phyloP scores from a whole-genome alignment of 2,797 vertebrate species.

The Perodicticus potto region DNA sequence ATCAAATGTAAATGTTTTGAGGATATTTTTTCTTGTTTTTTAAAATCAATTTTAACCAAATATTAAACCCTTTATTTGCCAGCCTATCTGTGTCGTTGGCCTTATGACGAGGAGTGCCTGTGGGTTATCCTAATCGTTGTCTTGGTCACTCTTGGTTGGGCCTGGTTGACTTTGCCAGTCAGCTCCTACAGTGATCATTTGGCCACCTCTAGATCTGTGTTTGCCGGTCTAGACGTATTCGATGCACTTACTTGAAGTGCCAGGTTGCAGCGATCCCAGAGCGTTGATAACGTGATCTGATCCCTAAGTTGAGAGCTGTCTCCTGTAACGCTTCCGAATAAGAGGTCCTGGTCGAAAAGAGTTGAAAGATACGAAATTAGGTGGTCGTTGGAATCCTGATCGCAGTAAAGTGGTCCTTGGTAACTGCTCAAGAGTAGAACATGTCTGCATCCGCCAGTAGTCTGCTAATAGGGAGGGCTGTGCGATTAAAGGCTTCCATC shows the following conservation, averaged over 20 bases:
- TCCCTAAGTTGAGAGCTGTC: constrained; percentile 94
- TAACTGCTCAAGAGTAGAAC: constrained; percentile 95
- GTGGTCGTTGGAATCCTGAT: constrained; percentile 93
- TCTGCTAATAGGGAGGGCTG: constrained; percentile 92
- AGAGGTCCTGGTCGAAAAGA: constrained; percentile 94
- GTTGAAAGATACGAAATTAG: constrained; percentile 93
- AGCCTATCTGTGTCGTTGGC: constrained; percentile 99
- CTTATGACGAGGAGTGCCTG: constrained; percentile 97
- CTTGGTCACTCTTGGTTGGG: constrained; percentile 99
- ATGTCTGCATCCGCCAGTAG: constrained; percentile 95
- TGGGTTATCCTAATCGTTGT: constrained; percentile 97
- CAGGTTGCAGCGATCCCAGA: constrained; percentile 92
- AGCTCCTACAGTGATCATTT: constrained; percentile 93
- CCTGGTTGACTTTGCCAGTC: constrained; percentile 97
- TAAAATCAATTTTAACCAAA: constrained; percentile 98
- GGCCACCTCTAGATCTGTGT: constrained; percentile 93
- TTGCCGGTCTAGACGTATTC: constrained; percentile 93
- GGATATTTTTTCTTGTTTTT: constrained; percentile 90
- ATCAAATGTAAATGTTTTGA: constrained; percentile 87
- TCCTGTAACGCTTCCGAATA: constrained; percentile 95
- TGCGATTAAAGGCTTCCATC: constrained; percentile 92
- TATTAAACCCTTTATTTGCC: constrained; percentile 99
- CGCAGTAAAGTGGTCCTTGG: constrained; percentile 95
- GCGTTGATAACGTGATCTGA: constrained; percentile 92
- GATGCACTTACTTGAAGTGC: constrained; percentile 92